Base-by-base conservation (phyloP, 2,888 invertebrate genomes). In the Drosophila mimica region DNA sequence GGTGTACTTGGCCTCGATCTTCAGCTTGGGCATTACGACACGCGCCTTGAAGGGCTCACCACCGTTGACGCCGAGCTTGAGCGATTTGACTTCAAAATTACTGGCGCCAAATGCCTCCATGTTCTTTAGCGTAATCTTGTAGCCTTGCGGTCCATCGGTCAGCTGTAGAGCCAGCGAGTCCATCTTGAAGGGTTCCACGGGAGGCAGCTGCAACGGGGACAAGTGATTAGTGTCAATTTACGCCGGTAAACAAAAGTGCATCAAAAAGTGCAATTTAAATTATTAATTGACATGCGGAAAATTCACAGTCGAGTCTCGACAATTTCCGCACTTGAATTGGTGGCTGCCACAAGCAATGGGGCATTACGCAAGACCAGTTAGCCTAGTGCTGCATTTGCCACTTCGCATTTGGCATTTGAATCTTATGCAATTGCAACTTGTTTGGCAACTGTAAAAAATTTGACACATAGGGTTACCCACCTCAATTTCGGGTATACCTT, bases 41-140 rank as follows among this genome's bases (percentile, higher is more conserved):
- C 94, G 93, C 0, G 95, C 95, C 92, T 95, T 95, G 90, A 96
- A 96, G 40, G 96, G 95, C 88, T 94, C 94, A n/a, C 94, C 94
- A 73, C 78, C 78, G 40, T 95, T 94, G 79, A 94, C 94, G 74
- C 94, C 94, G 64, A 95, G 91, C 82, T 94, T 95, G 56, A 96
- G 81, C 40, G 93, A 94, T 57, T 93, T 94, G 1, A 96, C 94
- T 36, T 94, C 92, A 81, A 94, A 96, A 74, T 95, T 94, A 82
- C 95, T 95, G 5, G 96, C 95, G 8, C 96, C 96, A 77, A 93
- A 94, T 4, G 95, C 94, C 72, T 94, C 94, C 76, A 96, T 94
- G 77, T 96, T 94, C 71, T 93, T 94, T 58, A 95, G 91, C 1
- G 94, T 94, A 48, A 95, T 94, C 90, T 93, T 94, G 70, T 96